Evolutionary conservation across 1,140 invertebrate species (phyloP), one percentile per base, ranked within the genome.

Genomic region (Asobara japonica): DNA sequence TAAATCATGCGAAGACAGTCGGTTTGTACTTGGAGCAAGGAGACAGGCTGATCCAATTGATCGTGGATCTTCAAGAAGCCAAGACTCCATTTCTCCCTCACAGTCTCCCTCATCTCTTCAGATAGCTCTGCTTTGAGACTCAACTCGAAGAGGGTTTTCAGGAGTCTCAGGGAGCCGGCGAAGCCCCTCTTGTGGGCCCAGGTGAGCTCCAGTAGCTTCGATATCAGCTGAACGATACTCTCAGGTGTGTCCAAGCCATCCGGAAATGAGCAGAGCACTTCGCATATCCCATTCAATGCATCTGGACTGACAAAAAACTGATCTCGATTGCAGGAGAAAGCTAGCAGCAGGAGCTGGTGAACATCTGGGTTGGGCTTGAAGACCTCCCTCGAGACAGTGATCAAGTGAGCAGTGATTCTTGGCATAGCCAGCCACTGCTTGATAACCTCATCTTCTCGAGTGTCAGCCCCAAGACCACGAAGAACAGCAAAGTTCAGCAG

Each of bases 261-360:
- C 18, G 80, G 62, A 31, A 75, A 71, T 27, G 74, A 64, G 20
- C 83, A 86, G 72, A 88, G 45, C 51, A 82, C 82, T 67, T 75
- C 83, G 70, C 90, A 78, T 20, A 92, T 89, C 51, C 82, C 75
- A 62, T 85, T 82, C 13, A 90, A 84, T 3, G 88, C 88, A 3
- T 83, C 77, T 69, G 87, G 79, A 60, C 84, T 88, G 22, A 92
- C 89, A 60, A 89, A 81, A n/a, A 88, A 77, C 72, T 86, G 88
- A 89, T 75, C 29, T 75, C 72, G 16, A 75, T 61, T 60, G 6
- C 78, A 64, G 64, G 83, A 75, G 30, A 84, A 83, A 7, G 78
- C 79, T 20, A 78, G 65, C 4, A 81, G 11, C 48, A 84, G 79
- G 41, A 85, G 61, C 22, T 78, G 76, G 51, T 76, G 70, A 76